A percentile compares a stretch with the other conserved stretches of the same genome.
phyloP scores from a whole-genome alignment of 1,140 invertebrate genomes.

The Drosophila obscura region DNA sequence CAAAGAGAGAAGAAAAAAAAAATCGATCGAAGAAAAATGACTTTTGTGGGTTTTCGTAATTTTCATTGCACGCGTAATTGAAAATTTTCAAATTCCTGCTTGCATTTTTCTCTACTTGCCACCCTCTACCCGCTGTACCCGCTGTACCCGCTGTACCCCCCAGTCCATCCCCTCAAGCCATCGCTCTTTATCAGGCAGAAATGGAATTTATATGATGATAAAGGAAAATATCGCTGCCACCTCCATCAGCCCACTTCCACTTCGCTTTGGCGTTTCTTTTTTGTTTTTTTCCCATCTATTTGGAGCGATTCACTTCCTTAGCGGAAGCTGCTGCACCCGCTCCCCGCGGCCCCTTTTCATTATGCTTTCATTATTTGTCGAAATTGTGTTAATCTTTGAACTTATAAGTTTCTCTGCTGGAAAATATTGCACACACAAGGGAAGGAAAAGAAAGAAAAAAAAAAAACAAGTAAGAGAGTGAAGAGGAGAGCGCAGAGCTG shows the following conservation, averaged over 20 bases:
- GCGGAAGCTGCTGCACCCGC: conserved; percentile 13
- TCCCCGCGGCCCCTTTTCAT: conserved; percentile 52
- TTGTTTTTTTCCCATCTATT: conserved; percentile 27
- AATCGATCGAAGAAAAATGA: conserved; percentile 82
- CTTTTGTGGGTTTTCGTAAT: conserved; percentile 82
- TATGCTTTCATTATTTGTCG: conserved; percentile 79
- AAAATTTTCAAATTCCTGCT: conserved; percentile 82
- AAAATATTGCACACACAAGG: conserved; percentile 31
- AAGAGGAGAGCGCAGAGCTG: not conserved
- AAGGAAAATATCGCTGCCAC: conserved; percentile 64
- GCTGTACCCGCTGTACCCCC: too few species aligned
- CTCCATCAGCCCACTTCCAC: not conserved
- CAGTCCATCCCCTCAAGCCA: not conserved
- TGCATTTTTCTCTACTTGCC: conserved; percentile 63
- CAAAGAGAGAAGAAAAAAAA: conserved; percentile 47
- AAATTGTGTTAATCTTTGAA: conserved; percentile 81
- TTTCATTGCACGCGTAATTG: conserved; percentile 82
- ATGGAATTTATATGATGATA: conserved; percentile 79
- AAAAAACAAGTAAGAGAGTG: not conserved
- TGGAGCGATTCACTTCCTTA: conserved; percentile 23
- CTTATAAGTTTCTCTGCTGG: conserved; percentile 44
- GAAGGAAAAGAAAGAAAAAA: not conserved
- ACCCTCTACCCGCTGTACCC: not conserved
- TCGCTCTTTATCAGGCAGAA: conserved; percentile 52
- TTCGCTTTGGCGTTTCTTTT: not conserved